phyloP scores from a whole-genome alignment of 2,797 vertebrate genomes.

The Sebastes hubbsi region DNA sequence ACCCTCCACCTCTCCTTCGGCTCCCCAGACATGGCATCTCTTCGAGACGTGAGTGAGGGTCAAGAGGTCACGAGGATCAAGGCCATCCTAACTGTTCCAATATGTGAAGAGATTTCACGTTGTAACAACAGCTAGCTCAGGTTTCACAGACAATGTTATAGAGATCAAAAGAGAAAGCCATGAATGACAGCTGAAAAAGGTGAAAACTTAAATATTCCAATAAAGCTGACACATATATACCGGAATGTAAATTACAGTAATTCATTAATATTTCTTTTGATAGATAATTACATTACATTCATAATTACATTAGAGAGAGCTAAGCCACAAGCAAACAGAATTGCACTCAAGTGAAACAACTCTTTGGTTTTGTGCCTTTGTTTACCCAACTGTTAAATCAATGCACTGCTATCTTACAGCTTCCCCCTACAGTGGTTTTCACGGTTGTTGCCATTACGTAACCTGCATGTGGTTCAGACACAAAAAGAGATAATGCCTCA shows the following conservation, averaged over 20 bases:
- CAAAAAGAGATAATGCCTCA: conserved; percentile 21
- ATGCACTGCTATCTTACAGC: not conserved
- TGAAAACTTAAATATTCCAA: not conserved
- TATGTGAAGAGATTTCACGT: conserved; percentile 63
- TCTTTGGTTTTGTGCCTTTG: not conserved
- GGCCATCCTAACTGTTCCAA: conserved; percentile 63
- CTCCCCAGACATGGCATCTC: not conserved
- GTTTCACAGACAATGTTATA: conserved; percentile 57
- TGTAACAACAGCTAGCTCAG: conserved; percentile 55
- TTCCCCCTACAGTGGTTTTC: conserved; percentile 5
- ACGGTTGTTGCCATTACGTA: conserved; percentile 12
- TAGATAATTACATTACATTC: not conserved
- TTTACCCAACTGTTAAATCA: conserved; percentile 32
- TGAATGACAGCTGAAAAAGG: not conserved
- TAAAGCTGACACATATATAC: not conserved
- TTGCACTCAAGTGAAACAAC: not conserved
- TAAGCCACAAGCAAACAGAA: not conserved
- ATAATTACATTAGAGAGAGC: not conserved
- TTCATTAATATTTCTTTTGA: not conserved
- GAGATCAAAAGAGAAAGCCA: not conserved
- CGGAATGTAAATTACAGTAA: not conserved
- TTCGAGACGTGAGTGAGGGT: conserved; percentile 35
- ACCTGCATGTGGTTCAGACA: conserved; percentile 15
- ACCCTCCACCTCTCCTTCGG: not conserved
- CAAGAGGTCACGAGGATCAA: conserved; percentile 51